Evolutionary conservation across 2,113 vertebrate species (phyloP), one percentile per base, ranked within the genome.

Genomic region (Micronycteris hirsuta): DNA sequence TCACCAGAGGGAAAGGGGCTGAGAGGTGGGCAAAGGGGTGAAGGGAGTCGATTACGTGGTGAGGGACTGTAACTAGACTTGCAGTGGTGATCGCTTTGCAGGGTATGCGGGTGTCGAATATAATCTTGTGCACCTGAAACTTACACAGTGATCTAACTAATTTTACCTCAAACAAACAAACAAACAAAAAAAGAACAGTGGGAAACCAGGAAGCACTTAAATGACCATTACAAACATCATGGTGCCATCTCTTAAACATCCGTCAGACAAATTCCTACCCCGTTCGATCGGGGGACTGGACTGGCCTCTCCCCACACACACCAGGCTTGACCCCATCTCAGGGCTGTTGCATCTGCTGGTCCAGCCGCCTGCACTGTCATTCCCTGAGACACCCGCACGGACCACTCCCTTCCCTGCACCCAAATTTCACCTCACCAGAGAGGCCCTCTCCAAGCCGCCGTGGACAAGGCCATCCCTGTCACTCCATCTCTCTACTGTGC

Each of bases 261-360:
- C 24, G 28, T 11, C 65, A 41, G 28, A 52, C 26, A 28, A 26
- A 22, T 11, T 17, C 92, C 41, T 45, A 36, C 26, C n/a, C 38
- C 31, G 77, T 54, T 28, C 7, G 20, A 8, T 19, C 28, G 36
- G 54, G 22, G 43, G n/a, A 81, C n/a, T 13, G 31, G 26, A 4
- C 47, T 36, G 8, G 52, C 7, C 26, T 45, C 22, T 67, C 49
- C 49, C 82, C 41, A 38, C 0, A 43, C 14, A 16, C 7, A 5
- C 47, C 24, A 1, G 2, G 2, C 31, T 7, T 2, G 14, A 24
- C 43, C 47, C 56, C 33, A 2, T 15, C 45, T 36, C 31, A 2
- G 45, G 56, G 9, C 12, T 24, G 31, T 14, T 17, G 33, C 9
- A 10, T 9, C 4, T 15, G 0, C n/a, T 19, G 33, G 26, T 28